A percentile compares a stretch with the other conserved stretches of the same genome.
phyloP scores from a whole-genome alignment of 92 coral and sea anemone genomes.

The Porites rus region DNA sequence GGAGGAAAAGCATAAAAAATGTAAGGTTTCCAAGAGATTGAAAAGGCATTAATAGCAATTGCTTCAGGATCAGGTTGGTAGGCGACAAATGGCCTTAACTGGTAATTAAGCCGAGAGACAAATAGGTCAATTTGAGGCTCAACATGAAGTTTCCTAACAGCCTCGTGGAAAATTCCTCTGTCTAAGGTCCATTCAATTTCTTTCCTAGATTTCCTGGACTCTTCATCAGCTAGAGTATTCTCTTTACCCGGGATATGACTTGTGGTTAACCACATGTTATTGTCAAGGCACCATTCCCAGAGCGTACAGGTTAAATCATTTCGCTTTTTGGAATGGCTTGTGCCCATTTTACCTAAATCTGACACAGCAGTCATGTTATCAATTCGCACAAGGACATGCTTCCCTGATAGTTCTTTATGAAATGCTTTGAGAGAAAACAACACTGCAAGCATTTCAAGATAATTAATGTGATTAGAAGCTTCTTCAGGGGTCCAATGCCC shows the following conservation, averaged over 20 bases:
- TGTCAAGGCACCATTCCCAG: too few relatives aligned
- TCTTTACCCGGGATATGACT: conserved; percentile 14
- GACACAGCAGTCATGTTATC: too few relatives aligned
- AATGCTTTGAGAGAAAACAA: conserved; percentile 41
- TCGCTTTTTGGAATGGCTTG: too few relatives aligned
- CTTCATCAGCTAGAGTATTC: conserved; percentile 23
- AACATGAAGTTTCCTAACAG: not conserved
- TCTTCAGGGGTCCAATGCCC: conserved; percentile 54
- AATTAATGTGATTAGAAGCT: conserved; percentile 31
- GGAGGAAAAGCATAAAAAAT: conserved; percentile 45
- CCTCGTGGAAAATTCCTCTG: not conserved
- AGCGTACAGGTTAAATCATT: too few relatives aligned
- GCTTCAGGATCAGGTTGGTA: conserved; percentile 29
- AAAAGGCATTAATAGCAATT: conserved; percentile 23
- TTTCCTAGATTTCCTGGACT: conserved; percentile 3
- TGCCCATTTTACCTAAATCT: too few relatives aligned
- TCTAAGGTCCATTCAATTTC: not conserved
- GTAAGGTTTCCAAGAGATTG: conserved; percentile 14
- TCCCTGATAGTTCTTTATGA: not conserved
- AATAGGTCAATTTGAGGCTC: not conserved
- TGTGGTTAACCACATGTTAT: not conserved
- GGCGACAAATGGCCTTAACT: not conserved
- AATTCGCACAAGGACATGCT: too few relatives aligned
- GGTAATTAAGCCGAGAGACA: not conserved
- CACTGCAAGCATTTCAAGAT: conserved; percentile 36